These are phyloP conservation scores for Chrysolina oricalcia DNA, from an alignment of 2,888 invertebrate species.

Conservation along the genomic window DNA sequence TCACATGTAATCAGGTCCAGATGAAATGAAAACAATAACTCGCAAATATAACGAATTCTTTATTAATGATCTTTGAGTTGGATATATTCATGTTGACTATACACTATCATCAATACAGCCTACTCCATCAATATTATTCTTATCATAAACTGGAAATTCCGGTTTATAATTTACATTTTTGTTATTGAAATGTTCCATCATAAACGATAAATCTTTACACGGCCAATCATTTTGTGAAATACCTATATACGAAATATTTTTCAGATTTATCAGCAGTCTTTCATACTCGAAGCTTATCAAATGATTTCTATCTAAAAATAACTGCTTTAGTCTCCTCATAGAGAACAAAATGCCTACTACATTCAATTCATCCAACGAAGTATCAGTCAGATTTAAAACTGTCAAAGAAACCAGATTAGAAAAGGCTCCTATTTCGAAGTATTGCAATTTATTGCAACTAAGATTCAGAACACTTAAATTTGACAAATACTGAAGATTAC, in stretches of 20 bases:
- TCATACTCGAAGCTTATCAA: constrained; percentile 49
- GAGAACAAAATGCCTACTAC: constrained; percentile 51
- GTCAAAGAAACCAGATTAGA: constrained; percentile 54
- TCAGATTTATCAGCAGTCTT: constrained; percentile 45
- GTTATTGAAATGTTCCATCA: constrained; percentile 50
- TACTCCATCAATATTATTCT: constrained; percentile 53
- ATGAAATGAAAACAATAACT: too few species aligned
- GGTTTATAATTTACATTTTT: constrained; percentile 46
- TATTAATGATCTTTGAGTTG: not conserved
- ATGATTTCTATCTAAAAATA: constrained; percentile 54
- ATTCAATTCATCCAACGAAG: constrained; percentile 47
- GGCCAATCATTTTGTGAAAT: constrained; percentile 55
- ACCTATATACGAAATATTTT: constrained; percentile 45
- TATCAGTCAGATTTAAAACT: constrained; percentile 51
- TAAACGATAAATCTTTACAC: constrained; percentile 52
- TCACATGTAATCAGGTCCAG: too few species aligned
- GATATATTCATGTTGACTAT: constrained; percentile 40
- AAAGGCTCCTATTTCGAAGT: constrained; percentile 52
- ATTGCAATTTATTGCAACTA: constrained; percentile 47
- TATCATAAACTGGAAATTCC: constrained; percentile 33
- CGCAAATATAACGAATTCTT: not conserved
- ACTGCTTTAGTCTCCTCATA: constrained; percentile 40
- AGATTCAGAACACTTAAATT: constrained; percentile 46
- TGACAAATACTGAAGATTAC: constrained; percentile 49
- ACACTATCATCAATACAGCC: constrained; percentile 53